A percentile compares a stretch with the other conserved stretches of the same genome.
Conservation (phyloP, 2,113 vertebrate species). For the Baryphthengus martii region DNA sequence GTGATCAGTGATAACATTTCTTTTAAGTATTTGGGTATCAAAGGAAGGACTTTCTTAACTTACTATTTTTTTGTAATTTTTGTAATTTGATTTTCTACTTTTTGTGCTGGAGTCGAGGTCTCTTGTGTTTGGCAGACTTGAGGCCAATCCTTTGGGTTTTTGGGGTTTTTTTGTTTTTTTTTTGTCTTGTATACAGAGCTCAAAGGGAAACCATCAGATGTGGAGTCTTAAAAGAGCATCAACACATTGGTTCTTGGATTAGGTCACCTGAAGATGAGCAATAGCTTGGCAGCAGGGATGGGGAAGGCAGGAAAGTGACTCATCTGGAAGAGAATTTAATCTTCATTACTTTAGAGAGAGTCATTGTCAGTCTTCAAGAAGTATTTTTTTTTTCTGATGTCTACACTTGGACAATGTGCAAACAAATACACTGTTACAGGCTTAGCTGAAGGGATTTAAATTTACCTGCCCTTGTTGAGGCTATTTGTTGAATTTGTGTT, state of each 20-base stretch:
- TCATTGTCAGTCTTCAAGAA: background rate
- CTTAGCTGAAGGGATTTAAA: background rate
- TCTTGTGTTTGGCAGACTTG: background rate
- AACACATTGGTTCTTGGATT: background rate
- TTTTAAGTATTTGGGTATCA: background rate
- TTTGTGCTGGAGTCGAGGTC: background rate
- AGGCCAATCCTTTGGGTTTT: no score
- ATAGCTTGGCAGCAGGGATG: background rate
- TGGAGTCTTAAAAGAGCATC: background rate
- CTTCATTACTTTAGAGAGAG: background rate
- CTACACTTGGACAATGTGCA: background rate
- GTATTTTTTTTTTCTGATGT: background rate
- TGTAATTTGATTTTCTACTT: background rate
- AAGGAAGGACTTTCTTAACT: background rate
- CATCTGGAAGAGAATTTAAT: background rate
- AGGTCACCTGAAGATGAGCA: conserved; percentile 29
- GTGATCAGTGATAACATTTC: background rate
- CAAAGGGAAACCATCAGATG: background rate
- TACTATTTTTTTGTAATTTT: background rate
- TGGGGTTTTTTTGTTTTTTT: background rate
- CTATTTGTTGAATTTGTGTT: background rate
- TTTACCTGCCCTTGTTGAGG: background rate
- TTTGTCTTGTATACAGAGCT: background rate
- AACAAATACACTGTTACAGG: background rate
- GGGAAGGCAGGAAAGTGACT: background rate